Base-by-base conservation (phyloP, 2,797 vertebrate species). In the Siniperca undulata region DNA sequence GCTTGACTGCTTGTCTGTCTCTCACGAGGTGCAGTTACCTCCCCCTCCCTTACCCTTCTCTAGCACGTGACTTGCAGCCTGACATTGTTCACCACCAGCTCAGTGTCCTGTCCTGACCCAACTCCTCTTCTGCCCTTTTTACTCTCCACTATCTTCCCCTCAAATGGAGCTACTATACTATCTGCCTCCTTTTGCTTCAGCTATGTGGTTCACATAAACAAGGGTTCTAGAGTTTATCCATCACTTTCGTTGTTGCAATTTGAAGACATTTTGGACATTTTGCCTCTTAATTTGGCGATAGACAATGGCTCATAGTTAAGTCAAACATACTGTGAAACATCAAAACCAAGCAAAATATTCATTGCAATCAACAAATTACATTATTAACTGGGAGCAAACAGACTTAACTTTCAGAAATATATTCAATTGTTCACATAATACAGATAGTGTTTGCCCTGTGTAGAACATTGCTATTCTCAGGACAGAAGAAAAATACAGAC, bases 1-100 rank as follows among this genome's bases (percentile, higher is more conserved):
- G 78, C 75, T 56, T 78, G 81, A 60, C 79, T 81, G 78, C 67
- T 84, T 83, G 89, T 84, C 91, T 81, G 87, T 88, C 85, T 91
- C 84, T 84, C 80, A 84, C 69, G 24, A 82, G 88, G 82, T 85
- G 81, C 73, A 64, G 80, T 82, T 84, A 64, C 69, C 36, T 56
- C 27, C 36, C 62, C 36, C 69, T 52, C 74, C 77, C 74, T 76
- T 44, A 5, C 48, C 74, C 70, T 20, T 44, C 56, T 59, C 61
- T 5, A 70, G 36, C 85, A 88, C 53, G 30, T 77, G 84, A 88
- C 83, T 40, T 16, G 13, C 68, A 77, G 85, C 73, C 86, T 80
- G 74, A 74, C 81, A 86, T 82, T 82, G 80, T 72, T 83, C 79
- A 89, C 74, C 71, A 80, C 62, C 61, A 53, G 64, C 70, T 70